These are phyloP conservation scores for Brachypalpus laphriformis DNA, from an alignment of 2,888 invertebrate species.

Conservation along the genomic window DNA sequence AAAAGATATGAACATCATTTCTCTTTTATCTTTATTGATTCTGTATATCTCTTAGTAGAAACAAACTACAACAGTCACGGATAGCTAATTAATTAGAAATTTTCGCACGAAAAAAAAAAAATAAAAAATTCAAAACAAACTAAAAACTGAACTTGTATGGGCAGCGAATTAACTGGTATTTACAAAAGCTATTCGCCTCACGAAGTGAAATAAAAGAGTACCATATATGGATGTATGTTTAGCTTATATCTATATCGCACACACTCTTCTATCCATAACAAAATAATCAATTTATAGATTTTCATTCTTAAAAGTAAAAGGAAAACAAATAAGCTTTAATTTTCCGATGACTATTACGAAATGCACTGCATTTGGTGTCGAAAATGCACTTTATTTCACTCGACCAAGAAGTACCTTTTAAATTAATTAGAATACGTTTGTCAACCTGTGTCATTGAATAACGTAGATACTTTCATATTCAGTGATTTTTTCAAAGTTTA, in stretches of 20 bases:
- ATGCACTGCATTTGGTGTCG: slow-evolving; percentile 24
- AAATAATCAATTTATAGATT: slow-evolving; percentile 73
- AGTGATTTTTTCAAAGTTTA: not conserved
- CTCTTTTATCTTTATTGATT: slow-evolving; percentile 2
- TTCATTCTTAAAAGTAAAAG: slow-evolving; percentile 34
- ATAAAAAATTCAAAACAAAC: not conserved
- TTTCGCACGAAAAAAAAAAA: slow-evolving; percentile 1
- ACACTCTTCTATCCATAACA: slow-evolving; percentile 1
- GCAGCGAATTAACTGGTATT: slow-evolving; percentile 10
- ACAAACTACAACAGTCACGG: not conserved
- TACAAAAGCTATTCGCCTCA: not conserved
- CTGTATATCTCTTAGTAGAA: not conserved
- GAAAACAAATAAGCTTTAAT: slow-evolving; percentile 6
- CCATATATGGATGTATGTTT: not conserved
- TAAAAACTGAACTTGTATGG: not conserved
- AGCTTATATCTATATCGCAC: not conserved
- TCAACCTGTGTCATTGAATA: slow-evolving; percentile 17
- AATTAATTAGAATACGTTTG: slow-evolving; percentile 9
- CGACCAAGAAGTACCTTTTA: not conserved
- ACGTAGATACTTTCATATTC: not conserved
- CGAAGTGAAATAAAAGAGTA: not conserved
- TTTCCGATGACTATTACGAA: slow-evolving; percentile 28
- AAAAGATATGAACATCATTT: slow-evolving; percentile 9
- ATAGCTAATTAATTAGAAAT: slow-evolving; percentile 30
- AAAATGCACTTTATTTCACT: slow-evolving; percentile 11